Evolutionary conservation across 2,888 invertebrate genomes (phyloP).

Genomic region (Mycalesis mineus): DNA sequence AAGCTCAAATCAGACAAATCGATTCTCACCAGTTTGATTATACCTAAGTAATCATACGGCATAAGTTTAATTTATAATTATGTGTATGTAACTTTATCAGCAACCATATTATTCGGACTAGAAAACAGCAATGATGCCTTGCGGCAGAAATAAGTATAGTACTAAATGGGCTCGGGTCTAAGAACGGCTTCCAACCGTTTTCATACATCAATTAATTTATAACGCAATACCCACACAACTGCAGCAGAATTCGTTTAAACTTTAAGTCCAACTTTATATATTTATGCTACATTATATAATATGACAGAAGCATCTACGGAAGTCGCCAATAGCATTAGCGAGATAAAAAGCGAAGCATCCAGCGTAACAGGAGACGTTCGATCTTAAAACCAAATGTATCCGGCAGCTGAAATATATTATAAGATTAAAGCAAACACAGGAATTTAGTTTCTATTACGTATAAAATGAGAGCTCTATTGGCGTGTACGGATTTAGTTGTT

Average conservation of each 20-base stretch:
- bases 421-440: neutral
- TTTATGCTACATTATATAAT: neutral
- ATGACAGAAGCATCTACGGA: slow-evolving; percentile 51
- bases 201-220: neutral
- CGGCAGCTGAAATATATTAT: slow-evolving; percentile 3
- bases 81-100: no score
- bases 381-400: slow-evolving; percentile 25
- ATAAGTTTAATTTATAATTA: no score
- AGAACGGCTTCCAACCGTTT: no score
- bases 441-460: neutral
- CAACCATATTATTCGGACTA: no score
- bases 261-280: neutral
- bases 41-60: no score
- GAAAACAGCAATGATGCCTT: no score
- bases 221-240: neutral
- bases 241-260: neutral
- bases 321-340: slow-evolving; percentile 58
- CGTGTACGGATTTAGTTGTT: slow-evolving; percentile 13
- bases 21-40: no score
- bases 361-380: slow-evolving; percentile 44
- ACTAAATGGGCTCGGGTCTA: no score
- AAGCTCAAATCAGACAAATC: no score
- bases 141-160: no score
- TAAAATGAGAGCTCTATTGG: slow-evolving; percentile 9
- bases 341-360: slow-evolving; percentile 49